Evolutionary conservation across 1,140 invertebrate species (phyloP), one percentile per base, ranked within the genome.

Genomic region (Batillaria attramentaria): DNA sequence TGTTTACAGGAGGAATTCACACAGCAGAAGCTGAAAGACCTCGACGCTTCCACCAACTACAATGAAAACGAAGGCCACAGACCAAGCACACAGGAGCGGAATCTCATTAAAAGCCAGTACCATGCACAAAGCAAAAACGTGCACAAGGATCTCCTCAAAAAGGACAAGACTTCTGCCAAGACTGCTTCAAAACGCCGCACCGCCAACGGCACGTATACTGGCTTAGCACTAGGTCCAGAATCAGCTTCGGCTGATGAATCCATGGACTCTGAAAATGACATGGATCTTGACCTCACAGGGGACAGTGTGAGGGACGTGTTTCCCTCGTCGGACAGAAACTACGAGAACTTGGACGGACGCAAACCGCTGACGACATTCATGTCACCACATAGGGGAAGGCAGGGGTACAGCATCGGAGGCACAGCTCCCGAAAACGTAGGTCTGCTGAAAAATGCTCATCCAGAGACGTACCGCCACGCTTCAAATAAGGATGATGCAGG

Each of bases 171-270:
- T 41, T 18, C 33, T 0, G 41, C 46, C 10, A 46, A 33, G 24
- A 43, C 42, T n/a, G 62, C 75, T 13, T 16, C 43, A 3, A 54
- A 54, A 33, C 73, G 74, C 24, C 78, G 81, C 57, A 85, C 77
- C 33, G 79, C 28, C 54, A 81, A 75, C 68, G 82, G 75, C 2
- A 43, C 79, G 1, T 85, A 85, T 73, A 77, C 81, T 20, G 78
- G 81, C 4, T 79, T 84, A 3, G 82, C 73, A 33, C 42, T 57
- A 16, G 39, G 73, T n/a, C 73, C 82, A 68, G 81, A 84, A 54
- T 81, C 82, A 41, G 75, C 69, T 28, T 84, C 81, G 10, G 79
- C 80, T 65, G 82, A 85, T 35, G 84, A 82, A n/a, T 84, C 82
- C 2, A 70, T 80, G 28, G 68, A 62, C 24, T 77, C 73, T 65